Base-by-base conservation (phyloP, 1,140 invertebrate species). In the Micrasema longulum region DNA sequence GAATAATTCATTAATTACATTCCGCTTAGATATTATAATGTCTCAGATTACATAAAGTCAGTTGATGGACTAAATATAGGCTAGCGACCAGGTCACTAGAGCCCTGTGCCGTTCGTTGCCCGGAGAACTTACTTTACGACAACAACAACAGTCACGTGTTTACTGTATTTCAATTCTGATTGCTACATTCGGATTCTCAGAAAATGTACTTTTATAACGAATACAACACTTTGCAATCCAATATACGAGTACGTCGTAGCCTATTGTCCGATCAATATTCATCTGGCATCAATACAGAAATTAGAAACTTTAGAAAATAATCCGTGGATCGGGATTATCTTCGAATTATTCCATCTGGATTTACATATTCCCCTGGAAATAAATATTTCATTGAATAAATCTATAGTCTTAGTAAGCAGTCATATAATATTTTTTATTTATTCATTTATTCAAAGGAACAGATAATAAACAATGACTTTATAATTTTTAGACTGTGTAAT, bases 41-140 rank as follows among this genome's bases (percentile, higher is more conserved):
- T 31, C 26, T 31, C 26, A 31, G 26, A 72, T 69, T 69, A 73
- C 57, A 62, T 69, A 69, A 69, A 73, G 38, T n/a, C 43, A 69
- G 72, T 69, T 66, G 72, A 62, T 36, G 72, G 16, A 69, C 67
- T 18, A 20, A 70, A 73, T 73, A 52, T 69, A 53, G 67, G 62
- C n/a, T 62, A 35, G 55, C 55, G 71, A 73, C 71, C 66, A 43
- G 65, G 43, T 69, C 50, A 36, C 43, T n/a, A n/a, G 36, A 31
- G 43, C 62, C 67, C 57, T 41, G 36, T 36, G 43, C 41, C 38
- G 52, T 38, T 23, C 57, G 38, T 53, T 65, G 57, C 64, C 43
- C 67, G 38, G 23, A 36, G n/a, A 35, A 35, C 47, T 38, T 11
- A 66, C 64, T 36, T 1, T 22, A 20, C 41, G 48, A 64, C 38